A percentile compares a stretch with the other conserved stretches of the same genome.
These are phyloP conservation scores for Eubucco bourcierii DNA, from an alignment of 2,113 vertebrate species.

Conservation along the genomic window DNA sequence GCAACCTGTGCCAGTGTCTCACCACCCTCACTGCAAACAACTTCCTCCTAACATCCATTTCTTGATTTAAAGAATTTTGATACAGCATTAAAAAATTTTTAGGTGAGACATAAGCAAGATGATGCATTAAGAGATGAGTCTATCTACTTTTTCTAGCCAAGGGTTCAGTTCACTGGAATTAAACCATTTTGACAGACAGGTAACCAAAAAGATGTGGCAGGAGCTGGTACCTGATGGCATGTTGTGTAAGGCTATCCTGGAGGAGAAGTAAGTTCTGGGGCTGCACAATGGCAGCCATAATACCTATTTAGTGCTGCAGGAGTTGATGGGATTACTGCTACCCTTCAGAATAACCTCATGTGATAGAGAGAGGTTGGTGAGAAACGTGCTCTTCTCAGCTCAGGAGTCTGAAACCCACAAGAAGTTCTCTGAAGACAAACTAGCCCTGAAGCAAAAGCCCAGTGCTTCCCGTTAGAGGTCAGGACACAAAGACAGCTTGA, in stretches of 20 bases:
- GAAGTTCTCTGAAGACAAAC: background rate
- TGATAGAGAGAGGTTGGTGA: background rate
- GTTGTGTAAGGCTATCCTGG: background rate
- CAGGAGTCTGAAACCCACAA: background rate
- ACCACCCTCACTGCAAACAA: too few species aligned
- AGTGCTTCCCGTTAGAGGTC: background rate
- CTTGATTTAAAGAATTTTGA: background rate
- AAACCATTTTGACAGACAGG: background rate
- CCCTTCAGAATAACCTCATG: background rate
- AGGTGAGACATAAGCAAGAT: background rate
- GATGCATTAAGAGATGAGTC: accelerated
- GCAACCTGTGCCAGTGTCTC: too few species aligned
- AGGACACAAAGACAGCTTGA: background rate
- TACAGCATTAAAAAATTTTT: background rate
- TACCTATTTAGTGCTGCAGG: background rate
- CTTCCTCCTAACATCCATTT: background rate
- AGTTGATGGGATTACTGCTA: background rate
- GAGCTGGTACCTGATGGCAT: background rate
- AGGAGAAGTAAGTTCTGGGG: background rate
- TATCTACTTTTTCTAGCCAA: background rate
- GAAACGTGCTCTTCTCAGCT: background rate
- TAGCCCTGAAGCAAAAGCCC: background rate
- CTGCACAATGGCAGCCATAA: background rate
- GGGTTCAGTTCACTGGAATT: background rate
- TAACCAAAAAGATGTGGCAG: background rate